Conservation (phyloP, 1,140 invertebrate genomes). For the Thaumetopoea pityocampa region DNA sequence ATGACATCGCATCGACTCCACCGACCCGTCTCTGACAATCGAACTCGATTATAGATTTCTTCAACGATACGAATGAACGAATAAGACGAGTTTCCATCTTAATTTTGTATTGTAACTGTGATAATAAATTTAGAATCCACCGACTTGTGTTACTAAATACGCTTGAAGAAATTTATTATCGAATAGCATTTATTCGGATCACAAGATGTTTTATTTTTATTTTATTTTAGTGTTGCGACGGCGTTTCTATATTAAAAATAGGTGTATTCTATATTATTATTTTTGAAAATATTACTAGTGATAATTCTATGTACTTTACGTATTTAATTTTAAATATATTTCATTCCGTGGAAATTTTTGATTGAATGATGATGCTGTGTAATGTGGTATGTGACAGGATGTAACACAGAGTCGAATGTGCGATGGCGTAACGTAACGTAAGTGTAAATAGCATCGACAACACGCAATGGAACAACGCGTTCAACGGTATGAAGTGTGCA, state of each 20-base stretch:
- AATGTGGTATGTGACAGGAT: slow-evolving; percentile 38
- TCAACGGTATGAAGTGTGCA: slow-evolving; percentile 31
- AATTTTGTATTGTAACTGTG: slow-evolving; percentile 70
- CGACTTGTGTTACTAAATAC: slow-evolving; percentile 52
- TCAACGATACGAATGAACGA: slow-evolving; percentile 56
- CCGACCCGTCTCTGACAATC: slow-evolving; percentile 18
- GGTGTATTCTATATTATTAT: slow-evolving; percentile 54
- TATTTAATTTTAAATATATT: slow-evolving; percentile 64
- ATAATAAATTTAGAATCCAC: slow-evolving; percentile 74
- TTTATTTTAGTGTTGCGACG: slow-evolving; percentile 60
- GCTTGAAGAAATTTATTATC: slow-evolving; percentile 65
- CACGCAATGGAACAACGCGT: slow-evolving; percentile 9
- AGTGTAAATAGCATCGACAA: slow-evolving; percentile 43
- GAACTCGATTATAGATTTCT: slow-evolving; percentile 66
- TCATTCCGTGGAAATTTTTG: slow-evolving; percentile 70
- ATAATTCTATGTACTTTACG: slow-evolving; percentile 65
- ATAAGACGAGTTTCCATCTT: slow-evolving; percentile 53
- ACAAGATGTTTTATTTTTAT: slow-evolving; percentile 71
- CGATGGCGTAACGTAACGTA: slow-evolving; percentile 26
- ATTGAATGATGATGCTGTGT: slow-evolving; percentile 61
- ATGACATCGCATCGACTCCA: slow-evolving; percentile 32
- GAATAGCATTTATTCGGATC: slow-evolving; percentile 47
- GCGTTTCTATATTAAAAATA: slow-evolving; percentile 57
- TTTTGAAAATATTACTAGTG: slow-evolving; percentile 47
- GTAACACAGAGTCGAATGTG: slow-evolving; percentile 15